These are phyloP conservation scores for Sceliomorpha sp. DNA, from an alignment of 2,888 invertebrate species.

Conservation along the genomic window DNA sequence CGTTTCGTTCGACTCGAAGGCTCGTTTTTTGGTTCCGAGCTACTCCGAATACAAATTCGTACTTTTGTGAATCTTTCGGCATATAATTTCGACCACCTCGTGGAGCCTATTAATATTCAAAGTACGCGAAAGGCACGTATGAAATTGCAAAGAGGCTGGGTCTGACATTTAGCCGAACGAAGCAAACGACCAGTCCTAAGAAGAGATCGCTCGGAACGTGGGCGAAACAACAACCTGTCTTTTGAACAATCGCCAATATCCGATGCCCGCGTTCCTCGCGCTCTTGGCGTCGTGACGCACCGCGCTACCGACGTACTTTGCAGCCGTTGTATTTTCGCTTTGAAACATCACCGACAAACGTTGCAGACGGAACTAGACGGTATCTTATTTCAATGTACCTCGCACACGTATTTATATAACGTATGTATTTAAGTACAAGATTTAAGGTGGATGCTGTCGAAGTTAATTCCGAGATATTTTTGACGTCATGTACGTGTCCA, in stretches of 20 bases:
- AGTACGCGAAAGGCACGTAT: slow-evolving; percentile 59
- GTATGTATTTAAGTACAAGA: too few species aligned
- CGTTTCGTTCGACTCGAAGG: slow-evolving; percentile 17
- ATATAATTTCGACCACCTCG: slow-evolving; percentile 70
- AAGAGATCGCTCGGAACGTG: slow-evolving; percentile 56
- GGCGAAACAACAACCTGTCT: slow-evolving; percentile 62
- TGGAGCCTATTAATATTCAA: slow-evolving; percentile 71
- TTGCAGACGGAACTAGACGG: too few species aligned
- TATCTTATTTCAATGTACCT: slow-evolving; percentile 16
- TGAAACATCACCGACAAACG: not conserved
- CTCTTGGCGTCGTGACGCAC: slow-evolving; percentile 37
- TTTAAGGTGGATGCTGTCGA: too few species aligned
- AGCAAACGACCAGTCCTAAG: slow-evolving; percentile 55
- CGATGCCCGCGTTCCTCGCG: slow-evolving; percentile 60
- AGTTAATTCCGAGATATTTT: too few species aligned
- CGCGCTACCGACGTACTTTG: slow-evolving; percentile 31
- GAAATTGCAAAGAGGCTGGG: slow-evolving; percentile 61
- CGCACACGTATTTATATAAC: too few species aligned
- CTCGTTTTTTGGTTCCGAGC: slow-evolving; percentile 28
- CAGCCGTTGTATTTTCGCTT: slow-evolving; percentile 18
- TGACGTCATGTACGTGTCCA: too few species aligned
- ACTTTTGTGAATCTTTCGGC: slow-evolving; percentile 48
- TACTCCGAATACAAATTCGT: slow-evolving; percentile 45
- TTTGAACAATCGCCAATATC: slow-evolving; percentile 62
- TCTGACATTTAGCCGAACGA: slow-evolving; percentile 64